Percentiles rank a stretch among this genome's conserved stretches.
These are phyloP conservation scores for Goniozus legneri DNA, from an alignment of 1,140 invertebrate genomes.

Conservation along the genomic window DNA sequence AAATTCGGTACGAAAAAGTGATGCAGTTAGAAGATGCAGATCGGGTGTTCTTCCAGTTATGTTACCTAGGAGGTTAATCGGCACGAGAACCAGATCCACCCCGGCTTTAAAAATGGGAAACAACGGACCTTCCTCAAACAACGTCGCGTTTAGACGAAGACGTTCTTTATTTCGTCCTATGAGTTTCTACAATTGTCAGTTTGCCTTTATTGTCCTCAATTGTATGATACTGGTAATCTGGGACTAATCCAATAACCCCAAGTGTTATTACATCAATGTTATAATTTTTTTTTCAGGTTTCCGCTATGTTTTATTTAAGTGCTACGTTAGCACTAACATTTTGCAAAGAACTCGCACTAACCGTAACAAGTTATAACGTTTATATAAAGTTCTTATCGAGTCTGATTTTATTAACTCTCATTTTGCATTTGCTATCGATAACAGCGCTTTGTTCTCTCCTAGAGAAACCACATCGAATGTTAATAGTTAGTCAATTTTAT, in stretches of 20 bases:
- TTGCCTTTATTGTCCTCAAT: slow-evolving; percentile 13
- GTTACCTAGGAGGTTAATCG: too few species aligned
- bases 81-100: too few species aligned
- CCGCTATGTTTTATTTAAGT: slow-evolving; percentile 9
- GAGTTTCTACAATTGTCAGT: slow-evolving; percentile 14
- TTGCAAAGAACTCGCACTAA: slow-evolving; percentile 3
- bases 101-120: too few species aligned
- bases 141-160: too few species aligned
- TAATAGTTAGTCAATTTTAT: slow-evolving; percentile 4
- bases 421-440: slow-evolving; percentile 3
- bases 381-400: neutral
- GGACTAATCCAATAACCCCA: neutral
- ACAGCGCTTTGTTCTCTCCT: slow-evolving; percentile 5
- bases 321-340: slow-evolving; percentile 4
- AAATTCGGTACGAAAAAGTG: too few species aligned
- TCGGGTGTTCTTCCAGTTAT: too few species aligned
- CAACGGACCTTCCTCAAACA: too few species aligned
- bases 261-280: neutral
- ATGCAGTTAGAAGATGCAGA: too few species aligned
- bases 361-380: slow-evolving; percentile 4
- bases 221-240: slow-evolving; percentile 11
- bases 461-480: slow-evolving; percentile 3
- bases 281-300: slow-evolving; percentile 5
- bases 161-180: too few species aligned
- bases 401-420: slow-evolving; percentile 6